These are phyloP conservation scores for Rhadina sibilatrix DNA, from an alignment of 2,113 vertebrate species.

Conservation along the genomic window DNA sequence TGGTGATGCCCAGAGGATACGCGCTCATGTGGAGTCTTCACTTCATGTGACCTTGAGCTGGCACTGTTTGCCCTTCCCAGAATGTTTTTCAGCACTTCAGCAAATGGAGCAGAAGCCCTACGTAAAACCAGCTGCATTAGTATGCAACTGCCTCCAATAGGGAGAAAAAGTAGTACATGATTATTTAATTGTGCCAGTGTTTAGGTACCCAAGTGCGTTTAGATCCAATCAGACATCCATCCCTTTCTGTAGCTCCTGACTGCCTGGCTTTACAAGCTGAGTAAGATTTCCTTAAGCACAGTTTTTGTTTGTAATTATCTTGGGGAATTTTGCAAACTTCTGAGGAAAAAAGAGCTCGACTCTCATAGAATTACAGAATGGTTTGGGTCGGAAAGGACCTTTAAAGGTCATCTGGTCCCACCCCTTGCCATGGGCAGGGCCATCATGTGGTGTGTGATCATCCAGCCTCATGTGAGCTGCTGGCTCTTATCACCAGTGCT, in stretches of 20 bases:
- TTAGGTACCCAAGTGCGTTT: background rate
- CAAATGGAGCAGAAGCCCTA: constrained; percentile 1
- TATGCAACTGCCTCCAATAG: background rate
- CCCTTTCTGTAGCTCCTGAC: background rate
- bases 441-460: background rate
- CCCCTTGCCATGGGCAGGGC: background rate
- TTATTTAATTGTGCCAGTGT: background rate
- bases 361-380: background rate
- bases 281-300: background rate
- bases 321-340: background rate
- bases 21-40: accelerated
- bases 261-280: background rate
- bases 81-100: background rate
- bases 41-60: background rate
- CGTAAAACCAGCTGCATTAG: background rate
- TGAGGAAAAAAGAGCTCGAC: background rate
- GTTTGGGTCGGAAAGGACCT: background rate
- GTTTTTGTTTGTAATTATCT: background rate
- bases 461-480: background rate
- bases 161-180: background rate
- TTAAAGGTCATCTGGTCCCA: background rate
- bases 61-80: background rate
- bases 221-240: background rate
- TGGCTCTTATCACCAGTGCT: background rate
- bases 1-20: background rate